These are phyloP conservation scores for Anas platyrhynchos DNA, from an alignment of 2,113 vertebrate species.

Conservation along the genomic window DNA sequence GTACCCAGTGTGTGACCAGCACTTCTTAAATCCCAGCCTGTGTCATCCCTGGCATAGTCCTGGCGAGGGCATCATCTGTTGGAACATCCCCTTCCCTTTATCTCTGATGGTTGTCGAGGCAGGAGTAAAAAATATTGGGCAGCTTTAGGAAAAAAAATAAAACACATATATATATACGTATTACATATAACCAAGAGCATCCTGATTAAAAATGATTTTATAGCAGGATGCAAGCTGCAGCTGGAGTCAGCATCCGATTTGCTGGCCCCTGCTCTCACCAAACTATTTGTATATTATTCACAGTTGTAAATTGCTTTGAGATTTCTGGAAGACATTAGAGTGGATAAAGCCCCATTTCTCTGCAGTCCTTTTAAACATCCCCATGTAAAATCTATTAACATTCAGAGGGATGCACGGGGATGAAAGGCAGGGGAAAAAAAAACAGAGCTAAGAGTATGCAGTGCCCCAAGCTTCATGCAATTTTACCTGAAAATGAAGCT, in stretches of 20 bases:
- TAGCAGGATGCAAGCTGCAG: conserved; percentile 4
- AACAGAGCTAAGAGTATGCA: neutral
- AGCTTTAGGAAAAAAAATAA: neutral
- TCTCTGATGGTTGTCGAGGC: neutral
- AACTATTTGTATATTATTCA: neutral
- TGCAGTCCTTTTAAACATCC: conserved; percentile 24
- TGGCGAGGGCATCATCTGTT: too few species aligned
- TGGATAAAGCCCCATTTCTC: conserved; percentile 19
- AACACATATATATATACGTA: neutral
- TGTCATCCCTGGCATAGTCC: neutral
- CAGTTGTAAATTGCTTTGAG: conserved; percentile 61
- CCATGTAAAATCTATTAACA: conserved; percentile 54
- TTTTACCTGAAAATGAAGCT: conserved; percentile 62
- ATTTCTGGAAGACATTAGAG: conserved; percentile 50
- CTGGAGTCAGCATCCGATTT: neutral
- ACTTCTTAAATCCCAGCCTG: neutral
- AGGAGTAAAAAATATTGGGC: neutral
- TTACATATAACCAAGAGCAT: neutral
- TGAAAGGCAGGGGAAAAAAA: neutral
- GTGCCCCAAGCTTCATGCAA: neutral
- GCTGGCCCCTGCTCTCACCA: neutral
- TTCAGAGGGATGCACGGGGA: neutral
- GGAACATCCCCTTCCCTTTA: neutral
- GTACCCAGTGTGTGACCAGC: neutral
- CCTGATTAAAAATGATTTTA: neutral